Evolutionary conservation across 2,888 invertebrate genomes (phyloP), one percentile per base, ranked within the genome.

Genomic region (Chymomyza amoena): DNA sequence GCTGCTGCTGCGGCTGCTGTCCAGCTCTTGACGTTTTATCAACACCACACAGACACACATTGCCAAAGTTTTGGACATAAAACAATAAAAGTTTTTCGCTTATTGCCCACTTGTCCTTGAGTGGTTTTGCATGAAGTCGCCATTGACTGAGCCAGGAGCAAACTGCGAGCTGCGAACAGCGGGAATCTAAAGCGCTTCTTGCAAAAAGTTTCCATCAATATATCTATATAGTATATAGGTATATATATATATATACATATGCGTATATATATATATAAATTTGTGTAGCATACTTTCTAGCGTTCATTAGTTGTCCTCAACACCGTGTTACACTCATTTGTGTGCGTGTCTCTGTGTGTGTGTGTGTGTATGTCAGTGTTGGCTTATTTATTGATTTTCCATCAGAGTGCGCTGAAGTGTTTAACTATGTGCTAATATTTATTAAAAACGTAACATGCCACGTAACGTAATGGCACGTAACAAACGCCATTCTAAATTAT

Each of bases 91-190:
- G 84, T 86, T 87, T 88, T 87, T 81, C 87, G 87, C 84, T 88
- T 88, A 86, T 88, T 88, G 84, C 78, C 84, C 79, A 87, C 87
- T 84, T 84, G 88, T 87, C 88, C 84, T 88, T 88, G 88, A 84
- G 88, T 87, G 81, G 78, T 79, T 84, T 84, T 87, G 82, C 84
- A 88, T 76, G 71, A 81, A 84, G 73, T 86, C 76, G 66, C 75
- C 65, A 68, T 54, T 4, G 45, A 54, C 52, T 15, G 15, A 15
- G 51, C 16, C 51, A 51, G 52, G 52, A 54, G 57, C 20, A 10
- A 32, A 32, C 32, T 32, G 57, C 9, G 32, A n/a, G 32, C 54
- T 16, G 20, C 15, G 54, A 54, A 20, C 54, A 2, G 32, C 32
- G 32, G 32, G 32, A 32, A 32, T 1, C 54, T 54, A 54, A 54